Base-by-base conservation (phyloP, 2,113 vertebrate species). In the Pandion haliaetus region DNA sequence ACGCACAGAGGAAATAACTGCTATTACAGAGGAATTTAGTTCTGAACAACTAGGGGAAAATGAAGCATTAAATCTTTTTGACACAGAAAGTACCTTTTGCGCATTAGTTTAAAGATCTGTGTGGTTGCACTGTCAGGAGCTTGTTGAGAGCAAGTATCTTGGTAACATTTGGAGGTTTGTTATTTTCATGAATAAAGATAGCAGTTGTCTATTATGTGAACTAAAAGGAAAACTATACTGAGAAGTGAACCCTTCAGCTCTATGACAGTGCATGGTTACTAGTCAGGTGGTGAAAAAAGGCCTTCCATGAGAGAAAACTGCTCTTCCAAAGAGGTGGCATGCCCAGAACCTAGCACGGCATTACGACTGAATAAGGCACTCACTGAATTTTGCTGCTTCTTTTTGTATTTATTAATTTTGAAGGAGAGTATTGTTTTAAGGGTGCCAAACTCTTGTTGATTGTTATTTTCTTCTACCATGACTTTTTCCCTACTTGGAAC, bases 1-100 rank as follows among this genome's bases (percentile, higher is more conserved):
- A 20, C 0, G 0, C 6, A 4, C 14, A 10, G 9, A 21, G 34
- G 47, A n/a, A 83, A 20, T 12, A 55, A 55, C 52, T 0, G 5
- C 19, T 32, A 4, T 26, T 40, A 19, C 8, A 31, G 73, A 28
- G 29, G 36, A 40, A 34, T 11, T 47, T 9, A 13, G 40, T 45
- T 31, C 42, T 38, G 38, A 80, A 40, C 36, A 57, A 20, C 59
- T 1, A 31, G 24, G n/a, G 58, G 15, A 52, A 72, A 78, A 61
- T 10, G 12, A 47, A 36, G 38, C 16, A 45, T 14, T 29, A 54
- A 15, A 7, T 7, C 5, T 25, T 26, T 26, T 52, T 21, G 36
- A n/a, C 5, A 10, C 2, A 6, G 62, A 45, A 66, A 55, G 15
- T 34, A 42, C 6, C 26, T 54, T 82, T 82, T 36, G 26, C 12